Percentiles rank a stretch among this genome's conserved stretches.
Conservation (phyloP, 2,888 invertebrate species). For the Parnassius glacialis region DNA sequence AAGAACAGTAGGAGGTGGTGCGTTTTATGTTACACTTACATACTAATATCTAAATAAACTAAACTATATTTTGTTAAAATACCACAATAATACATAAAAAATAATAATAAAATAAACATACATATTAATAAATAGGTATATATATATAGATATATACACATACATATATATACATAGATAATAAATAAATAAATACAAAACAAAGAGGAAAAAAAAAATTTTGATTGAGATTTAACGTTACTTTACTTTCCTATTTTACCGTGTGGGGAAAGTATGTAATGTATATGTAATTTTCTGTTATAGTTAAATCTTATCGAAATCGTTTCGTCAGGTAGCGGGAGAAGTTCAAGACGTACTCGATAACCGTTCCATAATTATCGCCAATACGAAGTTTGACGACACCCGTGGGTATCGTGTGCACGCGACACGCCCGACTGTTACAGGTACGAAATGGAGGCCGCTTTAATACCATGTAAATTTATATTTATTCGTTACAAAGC, state of each 20-base stretch:
- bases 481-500: conserved; percentile 52
- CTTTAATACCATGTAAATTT: conserved; percentile 56
- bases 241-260: background rate
- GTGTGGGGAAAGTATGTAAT: background rate
- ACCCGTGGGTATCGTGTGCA: conserved; percentile 59
- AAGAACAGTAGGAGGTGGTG: too few relatives aligned
- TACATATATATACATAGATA: too few relatives aligned
- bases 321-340: conserved; percentile 28
- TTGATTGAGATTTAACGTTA: background rate
- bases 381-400: conserved; percentile 47
- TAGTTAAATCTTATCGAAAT: conserved; percentile 37
- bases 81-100: too few relatives aligned
- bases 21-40: too few relatives aligned
- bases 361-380: conserved; percentile 57
- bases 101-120: too few relatives aligned
- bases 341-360: conserved; percentile 26
- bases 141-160: too few relatives aligned
- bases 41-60: too few relatives aligned
- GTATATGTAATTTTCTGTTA: background rate
- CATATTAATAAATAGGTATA: too few relatives aligned
- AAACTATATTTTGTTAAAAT: too few relatives aligned
- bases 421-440: conserved; percentile 35
- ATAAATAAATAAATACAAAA: too few relatives aligned
- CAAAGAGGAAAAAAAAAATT: too few relatives aligned
- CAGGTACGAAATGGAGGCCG: conserved; percentile 29